Base-by-base conservation (phyloP, 2,797 vertebrate genomes). In the Premnoplex brunnescens region DNA sequence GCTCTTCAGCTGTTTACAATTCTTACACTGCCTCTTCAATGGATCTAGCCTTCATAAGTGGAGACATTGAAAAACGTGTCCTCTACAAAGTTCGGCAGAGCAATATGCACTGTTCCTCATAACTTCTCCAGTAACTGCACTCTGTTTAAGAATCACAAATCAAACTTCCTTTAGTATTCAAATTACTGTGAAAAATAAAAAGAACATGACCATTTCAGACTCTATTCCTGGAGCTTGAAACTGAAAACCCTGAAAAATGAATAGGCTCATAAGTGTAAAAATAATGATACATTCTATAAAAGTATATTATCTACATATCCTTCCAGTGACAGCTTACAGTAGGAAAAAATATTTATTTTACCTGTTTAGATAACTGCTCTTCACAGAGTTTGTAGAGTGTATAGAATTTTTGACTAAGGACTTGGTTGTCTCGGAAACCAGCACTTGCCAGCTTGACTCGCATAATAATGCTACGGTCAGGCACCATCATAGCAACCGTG, bases 401-500 rank as follows among this genome's bases (percentile, higher is more conserved):
- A 89, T 98, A 99, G 97, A 99, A 99, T 97, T 99, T 99, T 71
- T 96, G 97, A 94, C 98, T 99, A 19, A 99, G 98, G 56, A 98
- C 97, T 95, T 98, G 98, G 97, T 98, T 99, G 95, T 98, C 98
- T 81, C 98, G 97, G 93, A 99, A 99, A 91, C 98, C 98, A 60
- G 98, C 98, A 64, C 98, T 99, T 80, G 98, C 98, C 90, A 99
- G 97, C 91, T 99, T 99, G 52, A 99, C 98, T 94, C 98, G 98
- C 98, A 99, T 99, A 94, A 99, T 99, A 94, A 99, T 99, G 88
- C 98, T 98, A 39, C 98, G 97, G 95, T 99, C 98, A 6, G 98
- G 98, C 44, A 99, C 98, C 98, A 99, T 99, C 98, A 99, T 99
- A 93, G 98, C 98, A 26, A 99, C 98, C 0, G 98, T 98, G 24